A percentile compares a stretch with the other conserved stretches of the same genome.
Evolutionary conservation across 2,113 vertebrate genomes (phyloP).

Genomic region (Malaclemys terrapin): DNA sequence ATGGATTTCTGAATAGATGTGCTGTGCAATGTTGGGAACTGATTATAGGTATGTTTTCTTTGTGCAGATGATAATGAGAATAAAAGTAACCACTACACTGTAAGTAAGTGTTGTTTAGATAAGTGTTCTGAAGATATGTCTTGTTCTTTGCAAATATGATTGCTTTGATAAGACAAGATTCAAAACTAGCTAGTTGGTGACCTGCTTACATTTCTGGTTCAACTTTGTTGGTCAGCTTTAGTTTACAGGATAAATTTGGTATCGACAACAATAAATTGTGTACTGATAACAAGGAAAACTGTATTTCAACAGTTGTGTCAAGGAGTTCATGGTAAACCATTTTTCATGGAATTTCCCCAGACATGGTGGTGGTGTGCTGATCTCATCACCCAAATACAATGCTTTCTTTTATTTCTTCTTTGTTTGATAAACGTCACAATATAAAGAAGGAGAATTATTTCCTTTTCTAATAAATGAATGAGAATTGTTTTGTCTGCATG

Average conservation of each 20-base stretch:
- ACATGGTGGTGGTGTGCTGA: slow-evolving; percentile 14
- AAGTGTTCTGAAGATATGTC: not conserved
- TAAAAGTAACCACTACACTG: not conserved
- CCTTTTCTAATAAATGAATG: not conserved
- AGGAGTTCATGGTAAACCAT: not conserved
- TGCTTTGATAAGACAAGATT: not conserved
- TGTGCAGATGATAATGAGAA: not conserved
- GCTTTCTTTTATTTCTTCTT: slow-evolving; percentile 17
- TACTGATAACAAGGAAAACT: not conserved
- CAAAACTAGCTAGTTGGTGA: slow-evolving; percentile 2
- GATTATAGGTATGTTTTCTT: not conserved
- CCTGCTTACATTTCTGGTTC: not conserved
- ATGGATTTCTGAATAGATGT: slow-evolving; percentile 35
- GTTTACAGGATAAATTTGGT: not conserved
- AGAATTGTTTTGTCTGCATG: slow-evolving; percentile 6
- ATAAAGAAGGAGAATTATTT: not conserved
- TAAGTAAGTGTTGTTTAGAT: not conserved
- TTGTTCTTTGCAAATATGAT: too few relatives aligned
- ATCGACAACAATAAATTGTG: not conserved
- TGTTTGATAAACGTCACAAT: not conserved
- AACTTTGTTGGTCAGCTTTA: not conserved
- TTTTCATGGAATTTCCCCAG: slow-evolving; percentile 26
- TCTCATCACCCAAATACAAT: not conserved
- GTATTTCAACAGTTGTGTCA: not conserved
- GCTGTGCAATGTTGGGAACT: slow-evolving; percentile 9